Base-by-base conservation (phyloP, 2,797 vertebrate genomes). In the Girardinus metallicus region DNA sequence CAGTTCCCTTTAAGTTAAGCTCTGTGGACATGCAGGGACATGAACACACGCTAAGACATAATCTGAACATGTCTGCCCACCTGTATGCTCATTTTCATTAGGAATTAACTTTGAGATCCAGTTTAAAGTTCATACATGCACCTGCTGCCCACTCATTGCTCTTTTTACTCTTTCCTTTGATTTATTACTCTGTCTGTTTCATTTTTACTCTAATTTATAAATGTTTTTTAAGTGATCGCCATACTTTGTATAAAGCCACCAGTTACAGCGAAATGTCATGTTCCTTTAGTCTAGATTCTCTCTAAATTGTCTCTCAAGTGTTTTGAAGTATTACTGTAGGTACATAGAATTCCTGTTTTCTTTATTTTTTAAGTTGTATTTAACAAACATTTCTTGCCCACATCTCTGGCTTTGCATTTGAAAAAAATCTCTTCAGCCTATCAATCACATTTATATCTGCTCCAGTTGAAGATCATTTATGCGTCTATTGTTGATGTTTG, bases 241-340 rank as follows among this genome's bases (percentile, higher is more conserved):
- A 95, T 93, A 95, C 94, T 96, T 96, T 98, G 97, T 98, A 98
- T 93, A 97, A 97, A 97, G 95, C 96, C 96, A 96, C 96, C 95
- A 96, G 84, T 96, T 91, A 89, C 93, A 95, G 96, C 96, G 96
- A 94, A 95, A 96, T 95, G 94, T 96, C 95, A 87, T 72, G 66
- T 78, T 85, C 81, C 64, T 84, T 77, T 89, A 77, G 74, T 79
- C 83, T 76, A 83, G 72, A 80, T 84, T 86, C 73, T 81, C 29
- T 77, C 81, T 77, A 80, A 70, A 39, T 78, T 0, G 16, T 49
- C 62, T 72, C 51, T 51, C 12, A 44, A 73, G n/a, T 80, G 80
- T 86, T 74, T 44, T 13, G 51, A 71, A 29, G 26, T 46, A 15
- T 44, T 46, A n/a, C 34, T 43, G 39, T 43, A 15, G 5, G 41